These are phyloP conservation scores for Vulpes ferrilata DNA, from an alignment of 2,113 vertebrate genomes.

Conservation along the genomic window DNA sequence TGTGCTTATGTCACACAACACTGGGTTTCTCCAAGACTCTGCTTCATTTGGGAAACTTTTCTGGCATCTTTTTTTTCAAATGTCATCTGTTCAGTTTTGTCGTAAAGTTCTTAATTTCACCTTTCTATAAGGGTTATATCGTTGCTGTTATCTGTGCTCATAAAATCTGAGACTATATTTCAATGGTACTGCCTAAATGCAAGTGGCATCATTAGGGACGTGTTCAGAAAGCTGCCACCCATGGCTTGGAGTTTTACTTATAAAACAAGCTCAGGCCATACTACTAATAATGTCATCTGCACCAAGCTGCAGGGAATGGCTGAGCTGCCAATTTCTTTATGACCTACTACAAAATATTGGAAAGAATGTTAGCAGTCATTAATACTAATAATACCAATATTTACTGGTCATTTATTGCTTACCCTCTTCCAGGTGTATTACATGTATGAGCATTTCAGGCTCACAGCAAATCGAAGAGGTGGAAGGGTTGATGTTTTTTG, in stretches of 20 bases:
- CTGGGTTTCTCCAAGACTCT: background rate
- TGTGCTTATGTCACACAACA: background rate
- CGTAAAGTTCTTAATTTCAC: constrained; percentile 19
- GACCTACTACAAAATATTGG: background rate
- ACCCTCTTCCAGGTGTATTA: background rate
- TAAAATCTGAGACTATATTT: background rate
- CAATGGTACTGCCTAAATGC: background rate
- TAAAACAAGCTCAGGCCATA: background rate
- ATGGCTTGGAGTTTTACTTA: background rate
- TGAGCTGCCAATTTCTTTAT: background rate
- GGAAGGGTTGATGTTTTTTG: background rate
- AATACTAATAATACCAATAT: background rate
- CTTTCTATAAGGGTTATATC: background rate
- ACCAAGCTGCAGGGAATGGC: background rate
- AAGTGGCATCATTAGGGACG: background rate
- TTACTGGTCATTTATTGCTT: background rate
- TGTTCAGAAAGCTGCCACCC: background rate
- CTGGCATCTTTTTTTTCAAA: background rate
- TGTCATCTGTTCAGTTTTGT: background rate
- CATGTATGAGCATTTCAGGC: background rate
- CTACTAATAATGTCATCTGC: background rate
- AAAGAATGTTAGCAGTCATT: background rate
- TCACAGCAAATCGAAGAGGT: background rate
- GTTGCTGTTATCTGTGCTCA: background rate
- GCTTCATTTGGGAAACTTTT: background rate